phyloP scores from a whole-genome alignment of 1,140 invertebrate genomes.

The Zaprionus ghesquierei region DNA sequence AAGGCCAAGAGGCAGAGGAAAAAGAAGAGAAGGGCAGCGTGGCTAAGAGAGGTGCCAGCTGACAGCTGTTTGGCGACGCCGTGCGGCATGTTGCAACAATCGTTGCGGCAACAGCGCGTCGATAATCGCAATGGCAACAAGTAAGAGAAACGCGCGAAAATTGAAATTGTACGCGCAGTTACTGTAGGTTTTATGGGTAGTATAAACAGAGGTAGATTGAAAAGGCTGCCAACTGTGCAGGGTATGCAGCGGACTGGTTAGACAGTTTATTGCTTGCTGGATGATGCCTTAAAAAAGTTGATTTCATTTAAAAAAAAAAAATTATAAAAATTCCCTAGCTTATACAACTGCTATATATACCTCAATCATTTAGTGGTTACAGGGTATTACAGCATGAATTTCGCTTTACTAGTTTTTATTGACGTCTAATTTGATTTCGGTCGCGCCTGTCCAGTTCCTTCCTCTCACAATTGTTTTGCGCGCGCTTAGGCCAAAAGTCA shows the following conservation, averaged over 20 bases:
- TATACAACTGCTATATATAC: neutral
- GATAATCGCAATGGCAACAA: constrained; percentile 45
- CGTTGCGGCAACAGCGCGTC: constrained; percentile 34
- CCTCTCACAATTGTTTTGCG: constrained; percentile 69
- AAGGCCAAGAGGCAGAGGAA: too few relatives aligned
- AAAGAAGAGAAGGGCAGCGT: neutral
- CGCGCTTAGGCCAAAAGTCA: constrained; percentile 70
- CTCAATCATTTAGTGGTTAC: neutral
- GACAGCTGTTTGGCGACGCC: constrained; percentile 65
- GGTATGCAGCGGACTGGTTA: neutral
- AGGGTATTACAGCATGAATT: constrained; percentile 43
- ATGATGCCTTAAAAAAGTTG: too few relatives aligned
- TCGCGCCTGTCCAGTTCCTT: constrained; percentile 51
- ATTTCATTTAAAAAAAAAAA: too few relatives aligned
- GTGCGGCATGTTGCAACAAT: constrained; percentile 65
- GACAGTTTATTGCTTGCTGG: too few relatives aligned
- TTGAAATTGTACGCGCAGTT: neutral
- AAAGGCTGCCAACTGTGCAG: neutral
- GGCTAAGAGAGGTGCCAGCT: constrained; percentile 68
- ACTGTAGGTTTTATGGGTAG: neutral
- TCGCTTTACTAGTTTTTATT: constrained; percentile 58
- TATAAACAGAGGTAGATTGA: neutral
- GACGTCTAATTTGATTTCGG: constrained; percentile 71
- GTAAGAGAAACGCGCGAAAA: neutral
- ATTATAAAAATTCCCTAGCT: too few relatives aligned